phyloP scores from a whole-genome alignment of 2,113 vertebrate genomes.

The Semicossyphus pulcher region DNA sequence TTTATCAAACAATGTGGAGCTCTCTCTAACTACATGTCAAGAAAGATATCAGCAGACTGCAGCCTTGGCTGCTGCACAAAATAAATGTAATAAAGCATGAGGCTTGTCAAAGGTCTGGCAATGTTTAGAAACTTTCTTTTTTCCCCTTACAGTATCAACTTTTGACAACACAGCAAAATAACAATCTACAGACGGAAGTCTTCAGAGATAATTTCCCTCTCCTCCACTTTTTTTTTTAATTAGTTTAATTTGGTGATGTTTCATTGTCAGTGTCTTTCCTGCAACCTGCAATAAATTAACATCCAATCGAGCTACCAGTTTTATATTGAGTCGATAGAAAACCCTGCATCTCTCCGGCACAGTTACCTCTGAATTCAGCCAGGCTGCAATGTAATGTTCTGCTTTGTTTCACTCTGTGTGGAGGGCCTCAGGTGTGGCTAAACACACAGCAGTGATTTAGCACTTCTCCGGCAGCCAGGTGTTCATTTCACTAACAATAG shows the following conservation, averaged over 20 bases:
- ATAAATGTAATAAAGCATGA: conserved; percentile 27
- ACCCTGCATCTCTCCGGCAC: background rate
- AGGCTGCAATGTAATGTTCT: conserved; percentile 61
- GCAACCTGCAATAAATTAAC: background rate
- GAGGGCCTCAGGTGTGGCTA: conserved; percentile 66
- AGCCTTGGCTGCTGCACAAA: conserved; percentile 25
- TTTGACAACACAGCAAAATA: conserved; percentile 27
- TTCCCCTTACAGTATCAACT: background rate
- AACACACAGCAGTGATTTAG: conserved; percentile 75
- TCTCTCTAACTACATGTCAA: conserved; percentile 39
- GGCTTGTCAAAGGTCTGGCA: conserved; percentile 18
- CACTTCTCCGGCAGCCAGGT: conserved; percentile 83
- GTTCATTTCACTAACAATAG: conserved; percentile 87
- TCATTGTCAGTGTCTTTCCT: background rate
- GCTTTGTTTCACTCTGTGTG: conserved; percentile 62
- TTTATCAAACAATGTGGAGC: conserved; percentile 22
- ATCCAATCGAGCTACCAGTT: conserved; percentile 1
- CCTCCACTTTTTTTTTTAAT: background rate
- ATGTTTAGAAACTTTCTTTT: conserved; percentile 13
- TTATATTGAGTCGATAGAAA: conserved; percentile 37
- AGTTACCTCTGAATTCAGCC: conserved; percentile 41
- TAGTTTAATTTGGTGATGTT: background rate
- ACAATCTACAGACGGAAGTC: background rate
- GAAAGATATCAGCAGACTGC: conserved; percentile 35
- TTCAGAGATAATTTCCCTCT: conserved; percentile 2